Base-by-base conservation (phyloP, 2,797 vertebrate species). In the Perodicticus potto region DNA sequence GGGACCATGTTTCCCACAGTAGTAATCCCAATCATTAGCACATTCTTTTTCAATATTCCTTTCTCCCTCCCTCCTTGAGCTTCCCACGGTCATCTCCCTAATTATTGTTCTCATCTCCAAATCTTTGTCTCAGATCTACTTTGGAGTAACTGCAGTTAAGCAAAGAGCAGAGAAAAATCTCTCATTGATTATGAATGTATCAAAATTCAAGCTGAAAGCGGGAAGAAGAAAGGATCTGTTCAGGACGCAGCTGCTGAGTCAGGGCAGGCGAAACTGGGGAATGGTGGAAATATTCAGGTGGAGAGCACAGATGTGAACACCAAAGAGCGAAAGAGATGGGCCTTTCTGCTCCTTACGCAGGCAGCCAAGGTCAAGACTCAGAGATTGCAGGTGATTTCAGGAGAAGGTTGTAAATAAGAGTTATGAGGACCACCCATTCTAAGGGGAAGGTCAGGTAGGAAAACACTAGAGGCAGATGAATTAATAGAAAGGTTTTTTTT, bases 91-190 rank as follows among this genome's bases (percentile, higher is more conserved):
- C 34, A 69, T 40, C 5, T 59, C 29, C 32, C 23, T 19, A 27
- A 57, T 74, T 88, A 82, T 80, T 23, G 70, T 78, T 69, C 49
- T 23, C 27, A 4, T 19, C 22, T 40, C 61, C 16, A 82, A 29
- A 76, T 77, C 80, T 94, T 84, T 89, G 70, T 29, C 63, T 85
- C 55, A 83, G 45, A 80, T 43, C 29, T 69, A 6, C 43, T 57
- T 29, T 49, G 19, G 14, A 23, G 7, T 43, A 70, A 87, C 19
- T 90, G 23, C 74, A 43, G 5, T 83, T 69, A 59, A 88, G 57
- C 53, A 91, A 90, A 95, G n/a, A 76, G 6, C 2, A 86, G 83
- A 81, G 40, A 61, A 53, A 73, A 86, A 93, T 49, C 65, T 83
- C 25, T 69, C 65, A 63, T 53, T 91, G 74, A 13, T 57, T 53